These are phyloP conservation scores for Diuraphis noxia DNA, from an alignment of 1,140 invertebrate species.

Conservation along the genomic window DNA sequence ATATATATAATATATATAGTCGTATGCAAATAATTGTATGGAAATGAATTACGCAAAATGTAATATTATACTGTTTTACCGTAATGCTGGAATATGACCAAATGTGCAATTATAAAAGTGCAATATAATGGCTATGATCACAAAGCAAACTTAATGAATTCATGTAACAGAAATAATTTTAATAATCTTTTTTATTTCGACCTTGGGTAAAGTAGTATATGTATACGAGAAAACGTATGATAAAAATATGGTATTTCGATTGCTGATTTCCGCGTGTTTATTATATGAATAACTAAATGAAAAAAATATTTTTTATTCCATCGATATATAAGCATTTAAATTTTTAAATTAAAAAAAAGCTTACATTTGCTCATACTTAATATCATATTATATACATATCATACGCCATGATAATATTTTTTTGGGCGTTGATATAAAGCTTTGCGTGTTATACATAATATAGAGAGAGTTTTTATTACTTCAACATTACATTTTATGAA, in stretches of 20 bases:
- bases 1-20: no score
- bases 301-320: neutral
- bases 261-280: neutral
- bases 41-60: neutral
- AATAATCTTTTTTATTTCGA: neutral
- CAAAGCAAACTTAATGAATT: neutral
- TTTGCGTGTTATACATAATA: neutral
- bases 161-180: neutral
- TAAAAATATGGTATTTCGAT: neutral
- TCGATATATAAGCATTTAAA: neutral
- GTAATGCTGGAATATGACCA: neutral
- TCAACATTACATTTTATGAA: constrained; percentile 42
- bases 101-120: neutral
- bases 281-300: neutral
- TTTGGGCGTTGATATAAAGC: constrained; percentile 19
- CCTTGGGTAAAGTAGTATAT: neutral
- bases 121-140: neutral
- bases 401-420: neutral
- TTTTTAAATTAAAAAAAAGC: constrained; percentile 13
- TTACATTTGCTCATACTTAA: neutral
- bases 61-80: neutral
- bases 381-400: neutral
- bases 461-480: constrained; percentile 20
- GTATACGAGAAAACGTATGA: neutral
- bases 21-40: constrained; percentile 5